phyloP scores from a whole-genome alignment of 2,888 invertebrate species.

The Meandrusa payeni region DNA sequence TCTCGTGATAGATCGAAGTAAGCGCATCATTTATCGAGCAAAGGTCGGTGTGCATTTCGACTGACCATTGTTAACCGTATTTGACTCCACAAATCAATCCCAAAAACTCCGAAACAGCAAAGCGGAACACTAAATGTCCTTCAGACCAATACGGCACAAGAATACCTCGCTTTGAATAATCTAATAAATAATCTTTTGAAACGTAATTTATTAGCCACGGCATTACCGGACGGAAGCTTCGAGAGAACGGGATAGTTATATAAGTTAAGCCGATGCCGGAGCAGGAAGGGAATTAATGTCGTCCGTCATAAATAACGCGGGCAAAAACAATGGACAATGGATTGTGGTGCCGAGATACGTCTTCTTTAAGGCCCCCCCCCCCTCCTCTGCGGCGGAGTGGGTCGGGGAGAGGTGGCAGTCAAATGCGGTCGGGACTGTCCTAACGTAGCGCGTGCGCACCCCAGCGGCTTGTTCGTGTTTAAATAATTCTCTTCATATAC shows the following conservation, averaged over 20 bases:
- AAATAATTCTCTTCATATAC: too few relatives aligned
- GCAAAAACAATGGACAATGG: slow-evolving; percentile 81
- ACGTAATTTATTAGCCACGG: slow-evolving; percentile 72
- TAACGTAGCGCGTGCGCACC: slow-evolving; percentile 47
- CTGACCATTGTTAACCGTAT: slow-evolving; percentile 37
- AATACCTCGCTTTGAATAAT: slow-evolving; percentile 71
- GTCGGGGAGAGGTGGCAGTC: slow-evolving; percentile 26
- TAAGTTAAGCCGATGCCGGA: slow-evolving; percentile 36
- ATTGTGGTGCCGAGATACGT: slow-evolving; percentile 74
- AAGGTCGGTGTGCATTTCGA: slow-evolving; percentile 27
- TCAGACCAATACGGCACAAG: slow-evolving; percentile 72
- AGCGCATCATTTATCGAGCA: slow-evolving; percentile 36
- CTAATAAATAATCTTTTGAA: slow-evolving; percentile 78
- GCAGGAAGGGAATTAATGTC: slow-evolving; percentile 51
- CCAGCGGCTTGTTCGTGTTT: too few relatives aligned
- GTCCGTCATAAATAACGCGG: slow-evolving; percentile 77
- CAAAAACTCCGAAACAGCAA: slow-evolving; percentile 39
- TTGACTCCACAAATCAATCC: slow-evolving; percentile 68
- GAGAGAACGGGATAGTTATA: slow-evolving; percentile 44
- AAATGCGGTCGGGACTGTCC: slow-evolving; percentile 33
- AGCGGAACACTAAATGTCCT: slow-evolving; percentile 57
- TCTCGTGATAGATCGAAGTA: slow-evolving; percentile 3
- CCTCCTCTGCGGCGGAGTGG: slow-evolving; percentile 31
- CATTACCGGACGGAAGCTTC: slow-evolving; percentile 73
- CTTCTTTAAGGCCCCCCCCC: slow-evolving; percentile 68